phyloP scores from a whole-genome alignment of 30 jellyfish, hydroid and myxozoan genomes.

The Haliclystus octoradiatus region DNA sequence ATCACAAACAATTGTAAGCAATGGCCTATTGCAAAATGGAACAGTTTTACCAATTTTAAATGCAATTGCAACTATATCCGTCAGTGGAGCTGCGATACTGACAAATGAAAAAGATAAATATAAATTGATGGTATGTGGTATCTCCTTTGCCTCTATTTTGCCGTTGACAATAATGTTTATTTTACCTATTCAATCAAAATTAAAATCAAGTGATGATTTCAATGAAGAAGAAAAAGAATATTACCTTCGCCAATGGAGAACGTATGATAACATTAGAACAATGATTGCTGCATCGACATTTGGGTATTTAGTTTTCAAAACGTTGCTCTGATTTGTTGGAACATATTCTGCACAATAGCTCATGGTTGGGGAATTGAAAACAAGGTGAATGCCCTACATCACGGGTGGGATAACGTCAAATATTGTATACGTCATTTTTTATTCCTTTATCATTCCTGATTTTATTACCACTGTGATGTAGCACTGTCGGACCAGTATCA shows the following conservation, averaged over 20 bases:
- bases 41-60: background rate
- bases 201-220: background rate
- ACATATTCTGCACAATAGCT: too few species aligned
- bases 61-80: background rate
- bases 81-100: background rate
- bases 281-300: background rate
- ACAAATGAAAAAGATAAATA: background rate
- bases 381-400: too few species aligned
- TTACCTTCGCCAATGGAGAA: background rate
- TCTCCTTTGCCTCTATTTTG: background rate
- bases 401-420: too few species aligned
- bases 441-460: too few species aligned
- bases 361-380: too few species aligned
- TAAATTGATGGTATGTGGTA: background rate
- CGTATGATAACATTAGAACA: background rate
- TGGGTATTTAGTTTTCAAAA: background rate
- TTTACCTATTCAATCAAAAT: background rate
- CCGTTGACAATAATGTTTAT: background rate
- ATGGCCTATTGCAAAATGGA: background rate
- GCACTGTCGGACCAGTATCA: background rate
- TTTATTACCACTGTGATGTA: too few species aligned
- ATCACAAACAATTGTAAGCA: background rate
- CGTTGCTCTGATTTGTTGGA: background rate
- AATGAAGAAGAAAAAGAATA: background rate
- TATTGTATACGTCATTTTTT: too few species aligned